These are phyloP conservation scores for Lethenteron camtschaticum DNA, from an alignment of 2,113 vertebrate species.

Conservation along the genomic window DNA sequence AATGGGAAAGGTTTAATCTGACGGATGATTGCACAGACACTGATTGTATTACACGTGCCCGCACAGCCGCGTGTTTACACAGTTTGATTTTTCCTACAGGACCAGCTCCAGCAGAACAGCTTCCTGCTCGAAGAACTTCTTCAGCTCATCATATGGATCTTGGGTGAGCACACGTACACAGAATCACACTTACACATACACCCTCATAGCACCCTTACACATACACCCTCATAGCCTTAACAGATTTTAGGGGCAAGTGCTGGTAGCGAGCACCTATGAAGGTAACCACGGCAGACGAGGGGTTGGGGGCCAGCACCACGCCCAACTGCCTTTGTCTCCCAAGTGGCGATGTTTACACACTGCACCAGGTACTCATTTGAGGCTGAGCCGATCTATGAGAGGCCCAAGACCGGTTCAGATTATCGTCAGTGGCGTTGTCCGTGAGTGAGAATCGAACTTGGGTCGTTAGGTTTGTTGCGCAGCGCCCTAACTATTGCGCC, in stretches of 20 bases:
- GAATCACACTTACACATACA: slow-evolving; percentile 10
- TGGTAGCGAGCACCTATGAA: too few species aligned
- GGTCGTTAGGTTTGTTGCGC: too few species aligned
- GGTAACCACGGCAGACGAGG: too few species aligned
- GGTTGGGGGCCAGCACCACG: not conserved
- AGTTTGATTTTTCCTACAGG: slow-evolving; percentile 25
- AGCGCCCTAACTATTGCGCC: too few species aligned
- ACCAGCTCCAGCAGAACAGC: slow-evolving; percentile 61
- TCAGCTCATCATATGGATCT: slow-evolving; percentile 57
- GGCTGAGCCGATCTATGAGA: too few species aligned
- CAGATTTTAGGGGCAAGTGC: too few species aligned
- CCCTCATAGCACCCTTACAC: too few species aligned
- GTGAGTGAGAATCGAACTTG: too few species aligned
- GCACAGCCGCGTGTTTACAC: not conserved
- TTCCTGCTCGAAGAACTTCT: slow-evolving; percentile 80
- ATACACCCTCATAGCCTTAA: not conserved
- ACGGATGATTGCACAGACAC: not conserved
- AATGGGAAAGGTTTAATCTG: not conserved
- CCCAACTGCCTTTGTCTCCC: not conserved
- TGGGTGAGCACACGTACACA: slow-evolving; percentile 27
- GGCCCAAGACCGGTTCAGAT: too few species aligned
- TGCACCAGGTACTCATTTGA: too few species aligned
- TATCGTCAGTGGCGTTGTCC: too few species aligned
- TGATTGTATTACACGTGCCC: not conserved
- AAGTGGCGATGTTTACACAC: not conserved